Conservation (phyloP, 1,140 invertebrate genomes). For the Papilio glaucus region DNA sequence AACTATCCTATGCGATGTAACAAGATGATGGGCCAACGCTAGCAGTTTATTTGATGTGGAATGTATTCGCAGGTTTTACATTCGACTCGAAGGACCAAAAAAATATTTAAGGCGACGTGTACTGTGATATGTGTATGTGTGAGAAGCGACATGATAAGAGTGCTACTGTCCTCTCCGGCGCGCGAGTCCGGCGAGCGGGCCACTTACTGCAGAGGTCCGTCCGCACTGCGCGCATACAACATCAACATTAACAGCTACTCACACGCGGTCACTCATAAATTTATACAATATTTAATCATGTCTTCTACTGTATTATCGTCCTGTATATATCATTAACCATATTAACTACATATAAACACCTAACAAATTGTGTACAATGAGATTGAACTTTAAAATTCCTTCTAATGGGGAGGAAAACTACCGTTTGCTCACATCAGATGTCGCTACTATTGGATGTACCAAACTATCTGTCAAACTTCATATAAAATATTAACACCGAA, state of each 20-base stretch:
- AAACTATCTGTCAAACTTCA: too few species aligned
- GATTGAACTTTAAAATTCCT: too few species aligned
- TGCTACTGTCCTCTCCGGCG: slow-evolving; percentile 36
- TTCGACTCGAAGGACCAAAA: slow-evolving; percentile 1
- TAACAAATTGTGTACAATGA: too few species aligned
- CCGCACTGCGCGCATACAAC: slow-evolving; percentile 70
- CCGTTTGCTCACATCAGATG: too few species aligned
- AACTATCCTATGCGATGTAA: neutral
- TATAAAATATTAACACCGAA: too few species aligned
- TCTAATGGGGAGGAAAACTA: too few species aligned
- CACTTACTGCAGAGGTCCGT: slow-evolving; percentile 79
- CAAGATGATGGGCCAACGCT: neutral
- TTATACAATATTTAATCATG: too few species aligned
- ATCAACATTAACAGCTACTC: slow-evolving; percentile 42
- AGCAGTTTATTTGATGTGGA: neutral
- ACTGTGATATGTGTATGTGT: neutral
- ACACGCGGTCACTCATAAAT: neutral
- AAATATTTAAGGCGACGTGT: neutral
- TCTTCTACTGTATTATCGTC: too few species aligned
- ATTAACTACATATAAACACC: too few species aligned
- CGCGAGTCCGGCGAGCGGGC: slow-evolving; percentile 39
- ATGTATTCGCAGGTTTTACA: neutral
- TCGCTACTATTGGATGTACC: too few species aligned
- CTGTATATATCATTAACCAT: too few species aligned
- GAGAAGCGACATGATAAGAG: slow-evolving; percentile 31